These are phyloP conservation scores for Nomada fucata DNA, from an alignment of 2,888 invertebrate species.

Conservation along the genomic window DNA sequence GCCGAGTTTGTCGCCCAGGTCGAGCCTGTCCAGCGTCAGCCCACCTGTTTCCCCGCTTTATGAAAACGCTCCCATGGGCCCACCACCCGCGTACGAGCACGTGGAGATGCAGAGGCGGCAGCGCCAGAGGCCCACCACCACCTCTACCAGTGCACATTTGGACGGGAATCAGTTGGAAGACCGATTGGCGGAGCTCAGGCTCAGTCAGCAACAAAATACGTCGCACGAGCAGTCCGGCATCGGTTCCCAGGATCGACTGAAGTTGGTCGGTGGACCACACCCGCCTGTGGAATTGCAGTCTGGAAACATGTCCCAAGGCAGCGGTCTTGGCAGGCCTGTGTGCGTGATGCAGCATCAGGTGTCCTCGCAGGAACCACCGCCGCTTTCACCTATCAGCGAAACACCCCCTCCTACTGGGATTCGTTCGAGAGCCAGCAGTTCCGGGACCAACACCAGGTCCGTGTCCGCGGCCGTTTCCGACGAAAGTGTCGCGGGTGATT, in stretches of 20 bases:
- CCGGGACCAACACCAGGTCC: constrained; percentile 93
- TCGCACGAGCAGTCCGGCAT: constrained; percentile 73
- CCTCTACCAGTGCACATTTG: constrained; percentile 67
- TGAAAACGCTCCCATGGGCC: constrained; percentile 86
- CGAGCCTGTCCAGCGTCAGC: constrained; percentile 94
- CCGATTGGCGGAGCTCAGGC: constrained; percentile 86
- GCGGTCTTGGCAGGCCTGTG: constrained; percentile 86
- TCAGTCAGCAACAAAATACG: constrained; percentile 82
- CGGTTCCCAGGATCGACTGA: constrained; percentile 73
- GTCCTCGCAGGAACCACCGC: constrained; percentile 86
- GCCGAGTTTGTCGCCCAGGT: constrained; percentile 93
- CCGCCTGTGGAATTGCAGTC: constrained; percentile 82
- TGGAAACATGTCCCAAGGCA: constrained; percentile 86
- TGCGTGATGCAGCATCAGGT: constrained; percentile 52
- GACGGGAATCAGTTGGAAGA: constrained; percentile 82
- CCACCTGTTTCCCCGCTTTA: constrained; percentile 92
- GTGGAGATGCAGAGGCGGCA: constrained; percentile 88
- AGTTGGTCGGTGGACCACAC: constrained; percentile 75
- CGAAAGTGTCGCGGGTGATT: constrained; percentile 98
- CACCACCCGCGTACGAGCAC: constrained; percentile 88
- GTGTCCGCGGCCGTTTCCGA: constrained; percentile 98
- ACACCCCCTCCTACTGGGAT: constrained; percentile 88
- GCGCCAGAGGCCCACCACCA: constrained; percentile 76
- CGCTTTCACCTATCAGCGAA: constrained; percentile 94
- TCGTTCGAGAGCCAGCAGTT: constrained; percentile 82